Conservation (phyloP, 2,113 vertebrate genomes). For the Tragulus kanchil region DNA sequence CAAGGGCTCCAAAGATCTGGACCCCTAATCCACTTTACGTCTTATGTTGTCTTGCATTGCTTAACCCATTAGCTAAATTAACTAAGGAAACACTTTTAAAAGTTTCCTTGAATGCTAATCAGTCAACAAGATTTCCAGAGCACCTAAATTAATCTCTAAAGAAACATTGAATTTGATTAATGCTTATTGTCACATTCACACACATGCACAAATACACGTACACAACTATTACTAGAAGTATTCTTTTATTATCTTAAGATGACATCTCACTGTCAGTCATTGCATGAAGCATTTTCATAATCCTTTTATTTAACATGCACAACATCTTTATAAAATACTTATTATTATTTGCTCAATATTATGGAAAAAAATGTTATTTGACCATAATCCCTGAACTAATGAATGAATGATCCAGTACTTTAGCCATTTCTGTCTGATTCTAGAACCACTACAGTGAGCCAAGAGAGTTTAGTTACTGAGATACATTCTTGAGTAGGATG, state of each 20-base stretch:
- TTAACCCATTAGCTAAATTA: conserved; percentile 31
- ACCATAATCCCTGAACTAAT: background rate
- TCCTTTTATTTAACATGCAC: background rate
- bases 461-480: background rate
- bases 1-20: background rate
- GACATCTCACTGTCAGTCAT: background rate
- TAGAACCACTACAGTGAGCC: background rate
- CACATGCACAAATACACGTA: fast-evolving
- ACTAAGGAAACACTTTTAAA: conserved; percentile 46
- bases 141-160: conserved; percentile 3
- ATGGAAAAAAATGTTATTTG: background rate
- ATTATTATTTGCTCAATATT: background rate
- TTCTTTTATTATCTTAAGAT: background rate
- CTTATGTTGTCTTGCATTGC: background rate
- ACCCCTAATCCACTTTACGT: background rate
- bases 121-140: conserved; percentile 45
- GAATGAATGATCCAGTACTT: background rate
- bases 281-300: background rate
- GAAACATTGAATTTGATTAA: conserved; percentile 33
- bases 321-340: background rate
- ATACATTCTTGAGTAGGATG: background rate
- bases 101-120: background rate
- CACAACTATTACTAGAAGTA: background rate
- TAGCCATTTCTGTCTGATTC: background rate
- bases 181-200: background rate